A percentile compares a stretch with the other conserved stretches of the same genome.
Evolutionary conservation across 2,888 invertebrate species (phyloP).

Genomic region (Ectobius pallidus): DNA sequence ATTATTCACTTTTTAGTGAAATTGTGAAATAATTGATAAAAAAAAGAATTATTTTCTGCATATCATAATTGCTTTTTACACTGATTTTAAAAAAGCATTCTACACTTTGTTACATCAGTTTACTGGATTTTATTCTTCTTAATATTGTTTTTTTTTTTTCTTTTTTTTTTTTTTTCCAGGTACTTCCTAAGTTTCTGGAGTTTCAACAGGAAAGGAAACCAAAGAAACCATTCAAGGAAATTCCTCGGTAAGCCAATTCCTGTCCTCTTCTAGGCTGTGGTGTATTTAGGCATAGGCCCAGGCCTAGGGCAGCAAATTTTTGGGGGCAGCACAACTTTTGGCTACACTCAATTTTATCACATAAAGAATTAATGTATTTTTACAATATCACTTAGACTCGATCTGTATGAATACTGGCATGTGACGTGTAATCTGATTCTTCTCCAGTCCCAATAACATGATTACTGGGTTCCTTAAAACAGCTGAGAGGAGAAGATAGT

Average conservation of each 20-base stretch:
- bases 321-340: background rate
- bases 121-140: too few species aligned
- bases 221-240: constrained; percentile 24
- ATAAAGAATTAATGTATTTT: too few species aligned
- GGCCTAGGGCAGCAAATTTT: background rate
- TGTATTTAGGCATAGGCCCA: background rate
- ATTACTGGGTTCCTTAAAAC: too few species aligned
- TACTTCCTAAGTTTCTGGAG: constrained; percentile 49
- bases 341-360: background rate
- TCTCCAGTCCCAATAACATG: background rate
- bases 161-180: constrained; percentile 44
- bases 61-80: too few species aligned
- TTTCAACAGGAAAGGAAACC: constrained; percentile 44
- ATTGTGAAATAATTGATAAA: too few species aligned
- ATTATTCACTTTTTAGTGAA: too few species aligned
- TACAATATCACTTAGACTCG: background rate
- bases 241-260: constrained; percentile 15
- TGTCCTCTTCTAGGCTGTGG: background rate
- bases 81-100: too few species aligned
- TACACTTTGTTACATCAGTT: too few species aligned
- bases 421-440: background rate
- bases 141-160: too few species aligned
- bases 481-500: too few species aligned
- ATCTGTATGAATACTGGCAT: too few species aligned
- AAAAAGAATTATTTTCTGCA: too few species aligned